Percentiles rank a stretch among this genome's conserved stretches.
phyloP scores from a whole-genome alignment of 2,888 invertebrate genomes.

The Parnassius smintheus region DNA sequence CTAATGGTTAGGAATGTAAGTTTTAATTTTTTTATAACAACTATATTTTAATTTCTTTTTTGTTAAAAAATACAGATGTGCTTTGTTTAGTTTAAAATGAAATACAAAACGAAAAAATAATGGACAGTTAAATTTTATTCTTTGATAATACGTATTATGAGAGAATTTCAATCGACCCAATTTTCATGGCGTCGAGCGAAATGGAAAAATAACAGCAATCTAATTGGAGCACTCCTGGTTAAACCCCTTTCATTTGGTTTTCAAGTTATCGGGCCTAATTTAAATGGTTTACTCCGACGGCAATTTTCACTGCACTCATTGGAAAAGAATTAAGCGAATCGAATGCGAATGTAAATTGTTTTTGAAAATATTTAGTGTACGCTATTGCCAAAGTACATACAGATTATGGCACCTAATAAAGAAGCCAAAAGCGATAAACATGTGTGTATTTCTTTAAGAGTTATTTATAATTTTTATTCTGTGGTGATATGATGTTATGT shows the following conservation, averaged over 20 bases:
- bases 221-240: conserved; percentile 76
- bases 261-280: conserved; percentile 77
- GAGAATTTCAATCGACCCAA: conserved; percentile 59
- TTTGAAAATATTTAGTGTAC: conserved; percentile 28
- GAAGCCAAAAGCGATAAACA: too few species aligned
- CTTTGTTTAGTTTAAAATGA: neutral
- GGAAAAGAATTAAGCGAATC: conserved; percentile 51
- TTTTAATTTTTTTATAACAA: too few species aligned
- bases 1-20: too few species aligned
- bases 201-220: conserved; percentile 79
- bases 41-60: too few species aligned
- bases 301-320: conserved; percentile 59
- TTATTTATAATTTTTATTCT: too few species aligned
- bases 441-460: too few species aligned
- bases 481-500: too few species aligned
- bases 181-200: conserved; percentile 57
- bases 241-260: conserved; percentile 75
- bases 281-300: conserved; percentile 72
- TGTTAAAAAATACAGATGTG: too few species aligned
- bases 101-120: conserved; percentile 5
- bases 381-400: too few species aligned
- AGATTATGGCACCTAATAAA: too few species aligned
- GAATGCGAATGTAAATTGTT: conserved; percentile 40
- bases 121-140: conserved; percentile 28
- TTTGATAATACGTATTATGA: conserved; percentile 36